Conservation (phyloP, 2,797 vertebrate species). For the Aulostomus chinensis region DNA sequence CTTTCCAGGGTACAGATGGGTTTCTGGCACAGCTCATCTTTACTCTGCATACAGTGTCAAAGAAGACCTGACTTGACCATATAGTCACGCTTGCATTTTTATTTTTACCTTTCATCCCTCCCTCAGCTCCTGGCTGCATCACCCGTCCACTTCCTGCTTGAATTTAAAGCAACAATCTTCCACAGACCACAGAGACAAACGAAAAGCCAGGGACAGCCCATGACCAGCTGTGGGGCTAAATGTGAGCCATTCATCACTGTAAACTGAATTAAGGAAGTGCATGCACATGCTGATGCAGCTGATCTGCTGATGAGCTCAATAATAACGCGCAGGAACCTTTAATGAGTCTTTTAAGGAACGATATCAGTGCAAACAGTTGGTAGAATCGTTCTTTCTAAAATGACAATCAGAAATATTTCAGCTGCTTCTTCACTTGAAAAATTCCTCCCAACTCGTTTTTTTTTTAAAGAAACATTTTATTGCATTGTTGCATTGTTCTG, state of each 20-base stretch:
- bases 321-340: slow-evolving; percentile 18
- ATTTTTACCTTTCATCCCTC: background rate
- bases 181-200: slow-evolving; percentile 21
- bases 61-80: too few species aligned
- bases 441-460: too few species aligned
- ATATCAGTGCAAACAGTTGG: too few species aligned
- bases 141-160: slow-evolving; percentile 5
- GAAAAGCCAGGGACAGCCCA: slow-evolving; percentile 41
- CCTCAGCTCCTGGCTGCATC: background rate
- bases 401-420: background rate
- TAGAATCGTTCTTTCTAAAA: too few species aligned
- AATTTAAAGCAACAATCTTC: slow-evolving; percentile 21
- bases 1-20: too few species aligned
- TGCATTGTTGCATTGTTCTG: slow-evolving; percentile 63
- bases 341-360: too few species aligned
- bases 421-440: too few species aligned
- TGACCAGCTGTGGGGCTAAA: slow-evolving; percentile 66
- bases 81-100: too few species aligned
- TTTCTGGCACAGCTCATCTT: too few species aligned
- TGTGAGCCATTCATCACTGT: slow-evolving; percentile 71
- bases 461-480: too few species aligned
- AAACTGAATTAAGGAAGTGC: slow-evolving; percentile 71
- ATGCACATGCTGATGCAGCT: slow-evolving; percentile 66
- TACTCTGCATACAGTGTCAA: too few species aligned
- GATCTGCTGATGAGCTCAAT: slow-evolving; percentile 65